Conservation (phyloP, 2,113 vertebrate species). For the Calidris pygmaea region DNA sequence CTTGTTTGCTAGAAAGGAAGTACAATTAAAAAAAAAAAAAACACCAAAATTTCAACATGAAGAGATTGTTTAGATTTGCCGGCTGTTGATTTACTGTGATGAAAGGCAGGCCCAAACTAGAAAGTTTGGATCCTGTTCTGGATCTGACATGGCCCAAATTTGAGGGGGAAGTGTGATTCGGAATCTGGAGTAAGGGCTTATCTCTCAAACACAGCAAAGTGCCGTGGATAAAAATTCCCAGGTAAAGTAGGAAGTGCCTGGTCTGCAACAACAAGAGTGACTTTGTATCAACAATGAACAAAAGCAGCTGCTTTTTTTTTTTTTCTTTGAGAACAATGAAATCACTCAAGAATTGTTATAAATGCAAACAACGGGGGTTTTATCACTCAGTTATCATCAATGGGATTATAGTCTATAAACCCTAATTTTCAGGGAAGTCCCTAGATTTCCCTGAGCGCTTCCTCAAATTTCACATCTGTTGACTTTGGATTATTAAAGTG, state of each 20-base stretch:
- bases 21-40: slow-evolving; percentile 9
- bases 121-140: slow-evolving; percentile 12
- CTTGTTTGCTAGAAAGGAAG: slow-evolving; percentile 60
- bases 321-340: slow-evolving; percentile 27
- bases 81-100: slow-evolving; percentile 18
- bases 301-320: background rate
- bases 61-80: slow-evolving; percentile 34
- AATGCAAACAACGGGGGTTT: slow-evolving; percentile 45
- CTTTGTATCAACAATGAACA: slow-evolving; percentile 57
- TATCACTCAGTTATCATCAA: slow-evolving; percentile 54
- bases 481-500: slow-evolving; percentile 25
- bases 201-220: slow-evolving; percentile 20
- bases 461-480: slow-evolving; percentile 57
- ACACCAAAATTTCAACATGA: background rate
- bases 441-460: slow-evolving; percentile 38
- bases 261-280: slow-evolving; percentile 36
- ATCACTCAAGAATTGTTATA: slow-evolving; percentile 56
- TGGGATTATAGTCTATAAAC: slow-evolving; percentile 55
- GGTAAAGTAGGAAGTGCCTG: slow-evolving; percentile 60
- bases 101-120: slow-evolving; percentile 39
- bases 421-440: slow-evolving; percentile 69
- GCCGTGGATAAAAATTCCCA: slow-evolving; percentile 54
- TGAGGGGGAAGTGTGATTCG: slow-evolving; percentile 8
- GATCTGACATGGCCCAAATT: slow-evolving; percentile 38
- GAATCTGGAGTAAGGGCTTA: slow-evolving; percentile 20